Evolutionary conservation across 1,140 invertebrate genomes (phyloP), one percentile per base, ranked within the genome.

Genomic region (Brachionus koreanus): DNA sequence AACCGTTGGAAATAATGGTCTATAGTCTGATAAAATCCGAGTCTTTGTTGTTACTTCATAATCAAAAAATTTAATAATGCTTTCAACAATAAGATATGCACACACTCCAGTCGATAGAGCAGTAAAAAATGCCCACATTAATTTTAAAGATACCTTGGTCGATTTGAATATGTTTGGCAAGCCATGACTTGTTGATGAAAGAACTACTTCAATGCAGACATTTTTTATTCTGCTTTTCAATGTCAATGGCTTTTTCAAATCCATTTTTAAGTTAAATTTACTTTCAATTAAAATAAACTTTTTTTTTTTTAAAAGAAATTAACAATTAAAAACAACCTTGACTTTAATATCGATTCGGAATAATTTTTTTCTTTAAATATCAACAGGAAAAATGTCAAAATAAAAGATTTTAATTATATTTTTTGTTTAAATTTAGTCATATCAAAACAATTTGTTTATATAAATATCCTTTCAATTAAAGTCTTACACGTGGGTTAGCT

Each of bases 151-250:
- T 9, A 46, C 6, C n/a, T 75, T 75, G 12, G 29, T 52, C 33
- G 72, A 29, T 39, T 19, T 35, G 12, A 75, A 3, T 16, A 75
- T 75, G 23, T 42, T 75, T 23, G 72, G 72, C 25, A 75, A n/a
- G 13, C 72, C 72, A 75, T 75, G 72, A 19, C 63, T 67, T 37
- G 63, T 35, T 12, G 63, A 67, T 13, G 63, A 67, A n/a, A 67
- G 35, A 10, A 33, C 0, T 23, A 33, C 63, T 10, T 67, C 63
- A 6, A n/a, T 33, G 16, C 25, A 5, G 0, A 67, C 63, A 23
- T 37, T 57, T 9, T 57, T 57, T 19, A 57, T 57, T 23, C 16
- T 57, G n/a, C 9, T n/a, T 2, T 19, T 16, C 19, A 57, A 25
- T 0, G 49, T 57, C 2, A 57, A 19, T 19, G 49, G n/a, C 19